phyloP scores from a whole-genome alignment of 1,140 invertebrate genomes.

The Drosophila nigromelanica region DNA sequence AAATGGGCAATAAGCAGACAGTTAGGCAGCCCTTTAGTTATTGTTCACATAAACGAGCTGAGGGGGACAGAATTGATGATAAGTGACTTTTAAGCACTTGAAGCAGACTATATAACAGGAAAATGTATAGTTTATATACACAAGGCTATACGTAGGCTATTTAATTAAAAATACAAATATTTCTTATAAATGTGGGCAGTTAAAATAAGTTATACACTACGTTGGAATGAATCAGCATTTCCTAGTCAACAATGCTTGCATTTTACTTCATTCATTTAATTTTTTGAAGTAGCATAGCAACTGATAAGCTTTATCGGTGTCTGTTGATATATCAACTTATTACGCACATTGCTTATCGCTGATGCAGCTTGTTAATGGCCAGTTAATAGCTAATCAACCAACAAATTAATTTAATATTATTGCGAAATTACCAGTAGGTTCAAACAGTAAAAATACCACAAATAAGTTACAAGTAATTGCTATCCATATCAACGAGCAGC shows the following conservation, averaged over 20 bases:
- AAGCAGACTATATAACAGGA: not conserved
- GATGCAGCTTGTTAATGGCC: conserved; percentile 8
- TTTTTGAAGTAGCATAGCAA: no score
- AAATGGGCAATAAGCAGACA: conserved; percentile 25
- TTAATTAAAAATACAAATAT: no score
- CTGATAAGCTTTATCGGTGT: not conserved
- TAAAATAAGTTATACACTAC: no score
- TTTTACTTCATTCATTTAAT: no score
- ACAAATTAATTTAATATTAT: not conserved
- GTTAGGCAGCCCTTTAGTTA: conserved; percentile 25
- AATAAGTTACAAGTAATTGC: not conserved
- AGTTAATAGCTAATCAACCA: not conserved
- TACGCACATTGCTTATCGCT: conserved; percentile 47
- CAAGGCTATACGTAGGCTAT: no score
- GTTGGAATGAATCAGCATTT: not conserved
- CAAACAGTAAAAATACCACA: not conserved
- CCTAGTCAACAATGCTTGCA: not conserved
- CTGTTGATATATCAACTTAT: conserved; percentile 33
- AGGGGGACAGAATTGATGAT: not conserved
- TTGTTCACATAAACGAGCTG: conserved; percentile 4
- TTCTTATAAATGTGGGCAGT: no score
- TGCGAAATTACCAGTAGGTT: not conserved
- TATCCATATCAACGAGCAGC: conserved; percentile 13
- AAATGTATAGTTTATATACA: no score
- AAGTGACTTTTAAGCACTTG: conserved; percentile 6